These are phyloP conservation scores for Pogonognathellus flavescens DNA, from an alignment of 1,140 invertebrate genomes.

Conservation along the genomic window DNA sequence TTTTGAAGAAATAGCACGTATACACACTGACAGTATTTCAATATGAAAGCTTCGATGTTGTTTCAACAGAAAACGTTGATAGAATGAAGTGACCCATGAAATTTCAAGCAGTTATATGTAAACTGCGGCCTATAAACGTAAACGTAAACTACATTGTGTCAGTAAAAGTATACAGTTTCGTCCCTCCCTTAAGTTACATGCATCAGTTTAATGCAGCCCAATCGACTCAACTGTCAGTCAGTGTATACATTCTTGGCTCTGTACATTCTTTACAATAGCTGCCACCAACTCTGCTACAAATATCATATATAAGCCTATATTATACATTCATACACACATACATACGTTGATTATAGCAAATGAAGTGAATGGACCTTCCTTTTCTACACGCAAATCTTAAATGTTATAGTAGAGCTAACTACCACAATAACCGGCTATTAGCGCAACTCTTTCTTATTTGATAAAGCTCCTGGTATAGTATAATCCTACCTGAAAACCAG, in stretches of 20 bases:
- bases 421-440: constrained; percentile 18
- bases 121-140: not conserved
- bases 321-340: no score
- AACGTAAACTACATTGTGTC: not conserved
- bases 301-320: no score
- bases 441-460: not conserved
- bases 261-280: constrained; percentile 5
- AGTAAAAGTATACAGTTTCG: not conserved
- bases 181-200: not conserved
- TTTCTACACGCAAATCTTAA: constrained; percentile 23
- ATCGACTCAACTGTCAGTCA: constrained; percentile 1
- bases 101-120: constrained; percentile 33
- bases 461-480: not conserved
- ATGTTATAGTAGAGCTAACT: constrained; percentile 10
- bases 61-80: constrained; percentile 7
- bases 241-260: not conserved
- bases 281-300: not conserved
- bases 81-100: constrained; percentile 45
- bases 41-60: not conserved
- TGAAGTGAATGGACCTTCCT: constrained; percentile 20
- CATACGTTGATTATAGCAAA: not conserved
- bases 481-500: not conserved
- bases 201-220: no score
- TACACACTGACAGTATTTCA: not conserved
- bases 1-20: not conserved